Percentiles rank a stretch among this genome's conserved stretches.
These are phyloP conservation scores for Silurus glanis DNA, from an alignment of 2,113 vertebrate genomes.

Conservation along the genomic window DNA sequence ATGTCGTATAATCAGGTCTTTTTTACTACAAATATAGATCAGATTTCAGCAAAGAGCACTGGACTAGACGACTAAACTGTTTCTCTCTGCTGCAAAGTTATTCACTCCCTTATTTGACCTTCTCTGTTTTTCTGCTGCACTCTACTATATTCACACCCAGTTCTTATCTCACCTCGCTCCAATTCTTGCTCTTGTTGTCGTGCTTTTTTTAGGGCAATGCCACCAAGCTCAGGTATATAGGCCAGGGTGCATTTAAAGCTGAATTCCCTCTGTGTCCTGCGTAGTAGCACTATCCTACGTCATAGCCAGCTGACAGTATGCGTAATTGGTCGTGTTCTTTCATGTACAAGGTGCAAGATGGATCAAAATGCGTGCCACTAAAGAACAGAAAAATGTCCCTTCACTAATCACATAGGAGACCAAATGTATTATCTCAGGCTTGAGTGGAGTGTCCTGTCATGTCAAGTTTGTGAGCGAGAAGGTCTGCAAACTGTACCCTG, in stretches of 20 bases:
- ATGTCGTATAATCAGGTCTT: not conserved
- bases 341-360: not conserved
- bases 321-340: constrained; percentile 38
- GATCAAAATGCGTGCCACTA: not conserved
- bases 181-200: constrained; percentile 31
- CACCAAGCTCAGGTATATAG: constrained; percentile 61
- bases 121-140: not conserved
- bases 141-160: not conserved
- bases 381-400: constrained; percentile 3
- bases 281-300: constrained; percentile 31
- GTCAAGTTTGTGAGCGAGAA: too few species aligned
- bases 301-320: constrained; percentile 32
- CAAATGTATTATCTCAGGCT: not conserved
- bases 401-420: not conserved
- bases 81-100: not conserved
- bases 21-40: not conserved
- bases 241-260: constrained; percentile 58
- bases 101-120: not conserved
- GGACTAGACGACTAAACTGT: not conserved
- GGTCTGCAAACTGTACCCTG: not conserved
- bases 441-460: not conserved
- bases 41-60: not conserved
- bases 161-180: not conserved
- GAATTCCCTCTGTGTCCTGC: constrained; percentile 32
- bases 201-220: constrained; percentile 48